These are phyloP conservation scores for Orchesella cincta DNA, from an alignment of 1,140 invertebrate species.

Conservation along the genomic window DNA sequence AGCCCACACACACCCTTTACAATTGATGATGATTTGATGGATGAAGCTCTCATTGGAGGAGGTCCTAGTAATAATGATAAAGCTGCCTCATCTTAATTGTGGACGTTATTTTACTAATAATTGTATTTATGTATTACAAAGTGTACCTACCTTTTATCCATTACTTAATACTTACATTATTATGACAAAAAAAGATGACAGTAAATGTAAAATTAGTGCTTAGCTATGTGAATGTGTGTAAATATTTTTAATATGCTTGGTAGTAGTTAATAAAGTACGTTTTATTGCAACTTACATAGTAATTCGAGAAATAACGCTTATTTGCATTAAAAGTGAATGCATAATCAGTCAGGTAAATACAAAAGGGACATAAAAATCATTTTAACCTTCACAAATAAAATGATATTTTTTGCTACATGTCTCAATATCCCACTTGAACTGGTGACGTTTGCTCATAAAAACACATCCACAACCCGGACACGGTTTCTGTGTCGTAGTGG, in stretches of 20 bases:
- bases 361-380: background rate
- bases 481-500: background rate
- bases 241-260: background rate
- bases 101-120: background rate
- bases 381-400: constrained; percentile 12
- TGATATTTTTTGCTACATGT: background rate
- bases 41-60: constrained; percentile 77
- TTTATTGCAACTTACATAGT: background rate
- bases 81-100: background rate
- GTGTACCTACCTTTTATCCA: background rate
- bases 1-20: constrained; percentile 75
- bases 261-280: background rate
- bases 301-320: background rate
- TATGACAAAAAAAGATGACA: too few species aligned
- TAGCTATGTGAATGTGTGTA: background rate
- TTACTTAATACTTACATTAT: too few species aligned
- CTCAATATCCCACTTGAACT: constrained; percentile 10
- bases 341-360: background rate
- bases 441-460: background rate
- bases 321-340: background rate
- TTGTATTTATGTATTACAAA: background rate
- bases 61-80: constrained; percentile 53
- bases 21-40: constrained; percentile 86
- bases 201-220: background rate
- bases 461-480: constrained; percentile 5